Evolutionary conservation across 2,797 vertebrate species (phyloP).

Genomic region (Vultur gryphus): DNA sequence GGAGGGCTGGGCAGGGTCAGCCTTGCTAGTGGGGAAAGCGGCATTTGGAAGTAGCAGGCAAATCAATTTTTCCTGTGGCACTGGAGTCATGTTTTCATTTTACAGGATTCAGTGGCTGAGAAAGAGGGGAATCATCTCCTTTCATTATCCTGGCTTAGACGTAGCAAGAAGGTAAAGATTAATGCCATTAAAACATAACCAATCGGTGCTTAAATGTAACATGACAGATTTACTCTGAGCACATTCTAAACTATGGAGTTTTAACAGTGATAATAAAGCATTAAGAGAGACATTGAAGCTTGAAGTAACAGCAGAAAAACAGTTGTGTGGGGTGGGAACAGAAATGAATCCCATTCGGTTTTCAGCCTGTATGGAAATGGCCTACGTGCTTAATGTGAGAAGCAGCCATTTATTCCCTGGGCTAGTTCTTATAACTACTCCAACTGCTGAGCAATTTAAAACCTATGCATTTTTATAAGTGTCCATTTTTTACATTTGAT

Average conservation of each 20-base stretch:
- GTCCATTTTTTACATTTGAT: constrained; percentile 51
- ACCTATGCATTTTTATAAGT: constrained; percentile 63
- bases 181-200: constrained; percentile 33
- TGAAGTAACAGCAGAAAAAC: constrained; percentile 27
- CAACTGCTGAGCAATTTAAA: constrained; percentile 50
- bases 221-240: constrained; percentile 36
- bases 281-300: constrained; percentile 17
- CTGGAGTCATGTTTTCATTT: neutral
- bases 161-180: constrained; percentile 33
- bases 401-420: constrained; percentile 40
- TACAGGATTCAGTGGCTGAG: neutral
- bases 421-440: constrained; percentile 41
- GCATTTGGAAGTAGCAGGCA: neutral
- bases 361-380: constrained; percentile 6
- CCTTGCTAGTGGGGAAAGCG: neutral
- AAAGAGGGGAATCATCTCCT: neutral
- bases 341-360: constrained; percentile 9
- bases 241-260: neutral
- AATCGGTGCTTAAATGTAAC: constrained; percentile 15
- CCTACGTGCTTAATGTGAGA: neutral
- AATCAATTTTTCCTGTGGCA: neutral
- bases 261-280: constrained; percentile 43
- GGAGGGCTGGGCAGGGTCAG: neutral
- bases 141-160: neutral
- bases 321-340: neutral